Percentiles rank a stretch among this genome's conserved stretches.
These are phyloP conservation scores for Aphis gossypii DNA, from an alignment of 1,140 invertebrate genomes.

Conservation along the genomic window DNA sequence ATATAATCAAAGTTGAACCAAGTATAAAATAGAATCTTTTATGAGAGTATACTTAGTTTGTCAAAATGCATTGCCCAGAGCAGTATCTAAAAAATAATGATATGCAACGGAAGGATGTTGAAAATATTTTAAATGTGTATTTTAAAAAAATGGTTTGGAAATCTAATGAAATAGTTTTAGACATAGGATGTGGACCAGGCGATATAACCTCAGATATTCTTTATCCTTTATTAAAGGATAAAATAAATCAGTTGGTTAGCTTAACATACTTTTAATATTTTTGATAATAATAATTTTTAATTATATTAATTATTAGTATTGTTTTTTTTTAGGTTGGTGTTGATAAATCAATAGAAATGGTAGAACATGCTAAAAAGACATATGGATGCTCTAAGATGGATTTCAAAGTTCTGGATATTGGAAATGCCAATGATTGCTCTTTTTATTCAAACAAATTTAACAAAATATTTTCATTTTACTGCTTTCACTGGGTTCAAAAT, in stretches of 20 bases:
- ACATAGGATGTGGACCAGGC: slow-evolving; percentile 58
- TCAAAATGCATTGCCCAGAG: slow-evolving; percentile 24
- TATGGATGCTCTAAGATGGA: neutral
- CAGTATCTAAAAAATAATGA: slow-evolving; percentile 25
- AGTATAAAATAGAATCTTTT: neutral
- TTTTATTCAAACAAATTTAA: neutral
- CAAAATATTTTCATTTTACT: slow-evolving; percentile 53
- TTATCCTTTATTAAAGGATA: slow-evolving; percentile 44
- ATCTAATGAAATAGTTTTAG: slow-evolving; percentile 49
- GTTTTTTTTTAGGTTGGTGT: slow-evolving; percentile 10
- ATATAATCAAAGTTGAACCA: neutral
- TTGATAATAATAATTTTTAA: neutral
- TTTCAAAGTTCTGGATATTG: slow-evolving; percentile 39
- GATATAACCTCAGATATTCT: slow-evolving; percentile 55
- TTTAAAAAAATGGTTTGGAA: slow-evolving; percentile 53
- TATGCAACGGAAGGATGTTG: slow-evolving; percentile 46
- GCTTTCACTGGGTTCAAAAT: slow-evolving; percentile 44
- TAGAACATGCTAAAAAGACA: slow-evolving; percentile 9
- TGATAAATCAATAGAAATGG: slow-evolving; percentile 43
- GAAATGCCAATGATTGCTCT: neutral
- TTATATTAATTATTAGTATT: neutral
- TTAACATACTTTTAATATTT: neutral
- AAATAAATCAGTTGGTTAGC: slow-evolving; percentile 37
- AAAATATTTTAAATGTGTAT: slow-evolving; percentile 6
- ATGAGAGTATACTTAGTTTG: neutral